Evolutionary conservation across 2,113 vertebrate genomes (phyloP).

Genomic region (Brachirus orientalis): DNA sequence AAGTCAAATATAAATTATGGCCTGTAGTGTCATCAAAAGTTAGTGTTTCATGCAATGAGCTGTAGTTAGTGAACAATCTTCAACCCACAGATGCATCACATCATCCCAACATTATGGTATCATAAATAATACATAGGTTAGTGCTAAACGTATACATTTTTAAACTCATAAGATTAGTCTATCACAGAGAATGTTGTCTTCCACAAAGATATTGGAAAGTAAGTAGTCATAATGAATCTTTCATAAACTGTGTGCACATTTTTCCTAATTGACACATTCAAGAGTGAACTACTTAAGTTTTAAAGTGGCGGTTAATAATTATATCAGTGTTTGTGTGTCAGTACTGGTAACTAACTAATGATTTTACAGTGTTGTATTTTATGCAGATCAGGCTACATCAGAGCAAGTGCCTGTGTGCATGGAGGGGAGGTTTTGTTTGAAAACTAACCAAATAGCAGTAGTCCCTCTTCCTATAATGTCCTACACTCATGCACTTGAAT

Average conservation of each 20-base stretch:
- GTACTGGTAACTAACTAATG: no score
- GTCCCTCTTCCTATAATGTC: not conserved
- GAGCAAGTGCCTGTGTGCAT: not conserved
- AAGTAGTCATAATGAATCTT: no score
- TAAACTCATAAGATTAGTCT: not conserved
- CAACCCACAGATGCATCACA: not conserved
- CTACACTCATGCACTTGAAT: not conserved
- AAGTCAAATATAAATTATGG: not conserved
- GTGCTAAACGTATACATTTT: not conserved
- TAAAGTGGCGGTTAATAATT: no score
- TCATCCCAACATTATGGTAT: not conserved
- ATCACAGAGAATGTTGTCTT: not conserved
- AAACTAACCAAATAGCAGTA: not conserved
- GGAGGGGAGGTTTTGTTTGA: not conserved
- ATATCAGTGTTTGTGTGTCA: no score
- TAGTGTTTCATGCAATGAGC: constrained; percentile 38
- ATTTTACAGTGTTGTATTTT: no score
- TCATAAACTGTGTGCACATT: no score
- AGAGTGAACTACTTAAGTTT: no score
- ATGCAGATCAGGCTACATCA: no score
- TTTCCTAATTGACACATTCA: no score
- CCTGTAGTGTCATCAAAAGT: constrained; percentile 6
- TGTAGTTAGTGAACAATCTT: constrained; percentile 6
- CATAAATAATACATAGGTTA: constrained; percentile 2
- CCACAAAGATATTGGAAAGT: not conserved